Percentiles rank a stretch among this genome's conserved stretches.
phyloP scores from a whole-genome alignment of 2,113 vertebrate genomes.

The Dinomys branickii region DNA sequence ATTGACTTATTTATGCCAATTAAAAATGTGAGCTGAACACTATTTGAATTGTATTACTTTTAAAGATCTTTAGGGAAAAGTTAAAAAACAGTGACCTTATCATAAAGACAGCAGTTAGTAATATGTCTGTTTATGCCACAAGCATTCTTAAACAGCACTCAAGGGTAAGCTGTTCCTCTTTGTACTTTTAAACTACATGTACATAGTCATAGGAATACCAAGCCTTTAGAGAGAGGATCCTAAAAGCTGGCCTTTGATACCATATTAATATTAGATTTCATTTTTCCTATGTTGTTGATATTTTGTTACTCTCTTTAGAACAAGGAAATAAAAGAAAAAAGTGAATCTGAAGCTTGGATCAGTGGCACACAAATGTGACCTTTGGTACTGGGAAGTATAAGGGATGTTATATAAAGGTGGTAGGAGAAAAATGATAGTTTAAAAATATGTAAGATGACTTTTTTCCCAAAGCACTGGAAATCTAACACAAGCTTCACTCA shows the following conservation, averaged over 20 bases:
- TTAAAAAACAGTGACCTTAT: neutral
- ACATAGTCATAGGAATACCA: neutral
- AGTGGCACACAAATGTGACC: neutral
- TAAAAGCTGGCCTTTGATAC: neutral
- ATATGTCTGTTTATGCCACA: neutral
- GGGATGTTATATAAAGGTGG: too few relatives aligned
- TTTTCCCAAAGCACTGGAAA: too few relatives aligned
- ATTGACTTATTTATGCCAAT: neutral
- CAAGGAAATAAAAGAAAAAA: too few relatives aligned
- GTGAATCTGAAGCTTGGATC: neutral
- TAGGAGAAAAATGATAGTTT: too few relatives aligned
- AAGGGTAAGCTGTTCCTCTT: neutral
- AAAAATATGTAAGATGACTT: too few relatives aligned
- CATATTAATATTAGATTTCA: neutral
- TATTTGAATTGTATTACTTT: constrained; percentile 28
- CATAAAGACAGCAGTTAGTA: neutral
- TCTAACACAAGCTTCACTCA: too few relatives aligned
- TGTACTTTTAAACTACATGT: neutral
- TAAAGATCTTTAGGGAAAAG: neutral
- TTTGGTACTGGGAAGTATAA: neutral
- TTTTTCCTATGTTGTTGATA: neutral
- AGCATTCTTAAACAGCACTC: neutral
- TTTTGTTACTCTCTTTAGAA: too few relatives aligned
- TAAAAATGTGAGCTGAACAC: constrained; percentile 21
- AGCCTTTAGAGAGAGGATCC: neutral